Base-by-base conservation (phyloP, 2,888 invertebrate genomes). In the Bhutanitis thaidina region DNA sequence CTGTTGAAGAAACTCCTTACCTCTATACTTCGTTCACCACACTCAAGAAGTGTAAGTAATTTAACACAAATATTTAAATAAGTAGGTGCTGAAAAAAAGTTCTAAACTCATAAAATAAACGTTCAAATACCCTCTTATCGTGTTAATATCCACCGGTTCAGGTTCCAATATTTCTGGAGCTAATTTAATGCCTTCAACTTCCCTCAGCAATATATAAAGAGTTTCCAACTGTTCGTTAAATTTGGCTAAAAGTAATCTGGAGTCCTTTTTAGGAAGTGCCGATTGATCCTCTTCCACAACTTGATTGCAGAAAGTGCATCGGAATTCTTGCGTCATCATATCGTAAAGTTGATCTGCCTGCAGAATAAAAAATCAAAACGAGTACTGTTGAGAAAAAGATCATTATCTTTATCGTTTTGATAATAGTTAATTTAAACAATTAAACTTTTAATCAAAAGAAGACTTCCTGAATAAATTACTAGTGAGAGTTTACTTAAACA, bases 201-300 rank as follows among this genome's bases (percentile, higher is more conserved):
- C 96, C 69, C 96, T 92, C 43, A 98, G 82, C 25, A 98, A 85
- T 65, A 96, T 94, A 80, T 96, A 98, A n/a, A 98, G 87, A 0
- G 97, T 96, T 77, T 98, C 97, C 56, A 98, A 88, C 75, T 98
- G 98, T 75, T 98, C 97, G 73, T 98, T 98, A 75, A 97, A 98
- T 76, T 96, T 96, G 4, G 97, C 97, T 69, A 98, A 80, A 65
- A 98, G 85, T 45, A 98, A 89, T 49, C 98, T 91, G 0, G 98
- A 97, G 79, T 98, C 98, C 81, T 97, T 96, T 81, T 97, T 96
- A 1, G 98, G 97, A 62, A 97, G 91, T 10, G 97, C 97, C 37
- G 97, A 96, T 65, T 96, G 94, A 84, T 98, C 98, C 79, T 98
- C 98, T 74, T 97, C 97, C 0, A 98, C 98, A 0, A 95, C 92